Conservation (phyloP, 2,888 invertebrate species). For the Cantharis lateralis region DNA sequence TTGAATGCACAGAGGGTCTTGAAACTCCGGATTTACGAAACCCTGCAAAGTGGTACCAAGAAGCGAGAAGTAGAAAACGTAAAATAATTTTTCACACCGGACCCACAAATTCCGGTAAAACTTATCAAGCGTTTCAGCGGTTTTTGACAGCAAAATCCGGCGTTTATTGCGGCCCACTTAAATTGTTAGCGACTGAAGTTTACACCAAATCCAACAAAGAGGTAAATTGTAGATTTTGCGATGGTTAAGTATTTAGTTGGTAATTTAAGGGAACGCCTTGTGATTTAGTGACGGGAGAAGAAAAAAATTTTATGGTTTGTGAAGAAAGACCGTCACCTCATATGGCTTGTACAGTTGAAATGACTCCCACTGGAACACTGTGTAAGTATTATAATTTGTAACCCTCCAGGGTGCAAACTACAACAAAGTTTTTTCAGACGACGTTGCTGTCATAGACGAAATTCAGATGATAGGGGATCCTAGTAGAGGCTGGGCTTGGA, state of each 20-base stretch:
- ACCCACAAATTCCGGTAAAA: slow-evolving; percentile 98
- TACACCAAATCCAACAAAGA: slow-evolving; percentile 84
- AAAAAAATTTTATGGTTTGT: slow-evolving; percentile 75
- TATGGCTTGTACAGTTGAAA: slow-evolving; percentile 97
- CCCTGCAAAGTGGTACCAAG: slow-evolving; percentile 97
- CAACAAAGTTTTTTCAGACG: slow-evolving; percentile 65
- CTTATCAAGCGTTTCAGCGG: slow-evolving; percentile 90
- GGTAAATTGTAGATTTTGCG: slow-evolving; percentile 57
- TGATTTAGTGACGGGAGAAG: slow-evolving; percentile 97
- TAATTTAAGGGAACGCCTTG: slow-evolving; percentile 86
- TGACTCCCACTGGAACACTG: slow-evolving; percentile 82
- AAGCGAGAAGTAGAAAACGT: slow-evolving; percentile 82
- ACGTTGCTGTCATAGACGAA: slow-evolving; percentile 98
- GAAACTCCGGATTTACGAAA: slow-evolving; percentile 93
- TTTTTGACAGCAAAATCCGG: slow-evolving; percentile 88
- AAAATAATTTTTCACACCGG: slow-evolving; percentile 97
- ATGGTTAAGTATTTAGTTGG: neutral
- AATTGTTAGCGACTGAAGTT: slow-evolving; percentile 93
- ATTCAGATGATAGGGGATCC: slow-evolving; percentile 95
- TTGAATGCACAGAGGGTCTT: slow-evolving; percentile 96
- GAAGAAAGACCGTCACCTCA: slow-evolving; percentile 77
- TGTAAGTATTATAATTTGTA: slow-evolving; percentile 71
- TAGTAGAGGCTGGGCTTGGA: slow-evolving; percentile 98
- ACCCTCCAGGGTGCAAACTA: neutral
- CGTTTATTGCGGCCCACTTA: slow-evolving; percentile 96